Percentiles rank a stretch among this genome's conserved stretches.
Evolutionary conservation across 2,888 invertebrate species (phyloP).

Genomic region (Apotomis capreana): DNA sequence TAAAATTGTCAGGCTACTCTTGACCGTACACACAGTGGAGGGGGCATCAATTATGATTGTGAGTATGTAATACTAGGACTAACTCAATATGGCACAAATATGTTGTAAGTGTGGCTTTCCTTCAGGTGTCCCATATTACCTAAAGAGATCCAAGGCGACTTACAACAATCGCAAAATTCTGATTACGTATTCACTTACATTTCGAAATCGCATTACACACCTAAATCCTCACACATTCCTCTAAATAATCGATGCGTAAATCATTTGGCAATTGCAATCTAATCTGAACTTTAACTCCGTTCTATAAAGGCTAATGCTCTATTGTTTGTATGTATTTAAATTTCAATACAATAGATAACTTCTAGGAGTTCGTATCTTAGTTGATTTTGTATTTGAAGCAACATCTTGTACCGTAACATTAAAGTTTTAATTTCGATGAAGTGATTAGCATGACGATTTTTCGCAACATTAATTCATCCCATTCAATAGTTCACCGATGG

Average conservation of each 20-base stretch:
- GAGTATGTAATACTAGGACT: no score
- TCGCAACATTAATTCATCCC: not conserved
- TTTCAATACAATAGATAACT: constrained; percentile 7
- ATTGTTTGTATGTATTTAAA: constrained; percentile 29
- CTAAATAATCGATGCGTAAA: constrained; percentile 36
- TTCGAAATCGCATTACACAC: constrained; percentile 30
- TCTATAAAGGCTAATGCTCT: constrained; percentile 19
- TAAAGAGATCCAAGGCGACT: not conserved
- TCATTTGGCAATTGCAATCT: constrained; percentile 5
- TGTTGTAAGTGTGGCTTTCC: not conserved
- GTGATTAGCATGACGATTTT: not conserved
- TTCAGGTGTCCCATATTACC: not conserved
- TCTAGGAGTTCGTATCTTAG: constrained; percentile 7
- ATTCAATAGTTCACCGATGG: constrained; percentile 15
- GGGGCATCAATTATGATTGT: no score
- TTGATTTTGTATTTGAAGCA: not conserved
- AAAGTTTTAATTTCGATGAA: not conserved
- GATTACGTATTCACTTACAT: constrained; percentile 22
- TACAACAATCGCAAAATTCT: constrained; percentile 24
- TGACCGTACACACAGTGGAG: no score
- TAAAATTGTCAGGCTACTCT: no score
- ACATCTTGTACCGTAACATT: not conserved
- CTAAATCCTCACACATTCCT: constrained; percentile 38
- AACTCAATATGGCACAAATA: no score
- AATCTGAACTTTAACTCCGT: constrained; percentile 16